phyloP scores from a whole-genome alignment of 53 echinoderm and acorn worm species.

The Henricia sp. region DNA sequence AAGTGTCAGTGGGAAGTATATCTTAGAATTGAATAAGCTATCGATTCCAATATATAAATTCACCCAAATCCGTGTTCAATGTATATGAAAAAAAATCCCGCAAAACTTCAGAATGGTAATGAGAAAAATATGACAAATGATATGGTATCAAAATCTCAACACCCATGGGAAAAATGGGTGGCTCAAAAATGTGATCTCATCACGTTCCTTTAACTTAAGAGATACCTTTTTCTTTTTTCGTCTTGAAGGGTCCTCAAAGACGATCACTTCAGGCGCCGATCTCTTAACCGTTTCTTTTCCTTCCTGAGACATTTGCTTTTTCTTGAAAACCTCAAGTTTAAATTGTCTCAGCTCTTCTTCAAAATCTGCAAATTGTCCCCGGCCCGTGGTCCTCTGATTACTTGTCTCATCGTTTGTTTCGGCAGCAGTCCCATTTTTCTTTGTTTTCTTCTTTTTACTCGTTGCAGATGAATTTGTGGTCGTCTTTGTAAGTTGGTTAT shows the following conservation, averaged over 20 bases:
- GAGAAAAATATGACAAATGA: no score
- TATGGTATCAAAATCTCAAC: no score
- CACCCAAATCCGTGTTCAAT: no score
- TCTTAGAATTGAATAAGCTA: no score
- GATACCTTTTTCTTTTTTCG: conserved; percentile 69
- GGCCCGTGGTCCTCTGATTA: not conserved
- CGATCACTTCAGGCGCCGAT: conserved; percentile 69
- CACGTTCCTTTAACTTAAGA: no score
- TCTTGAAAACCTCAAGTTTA: conserved; percentile 29
- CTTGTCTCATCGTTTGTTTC: conserved; percentile 38
- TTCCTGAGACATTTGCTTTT: not conserved
- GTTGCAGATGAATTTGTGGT: not conserved
- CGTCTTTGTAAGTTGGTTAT: not conserved
- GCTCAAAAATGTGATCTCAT: no score
- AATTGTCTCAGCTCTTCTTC: conserved; percentile 46
- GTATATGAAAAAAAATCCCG: no score
- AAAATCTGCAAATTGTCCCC: conserved; percentile 5
- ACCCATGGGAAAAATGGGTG: no score
- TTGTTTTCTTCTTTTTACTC: conserved; percentile 63
- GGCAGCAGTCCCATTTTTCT: not conserved
- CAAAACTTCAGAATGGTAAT: no score
- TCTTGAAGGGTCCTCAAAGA: conserved; percentile 79
- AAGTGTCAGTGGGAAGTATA: no score
- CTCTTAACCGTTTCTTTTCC: conserved; percentile 6
- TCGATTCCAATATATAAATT: no score